Evolutionary conservation across 2,888 invertebrate genomes (phyloP).

Genomic region (Trissolcus japonicus): DNA sequence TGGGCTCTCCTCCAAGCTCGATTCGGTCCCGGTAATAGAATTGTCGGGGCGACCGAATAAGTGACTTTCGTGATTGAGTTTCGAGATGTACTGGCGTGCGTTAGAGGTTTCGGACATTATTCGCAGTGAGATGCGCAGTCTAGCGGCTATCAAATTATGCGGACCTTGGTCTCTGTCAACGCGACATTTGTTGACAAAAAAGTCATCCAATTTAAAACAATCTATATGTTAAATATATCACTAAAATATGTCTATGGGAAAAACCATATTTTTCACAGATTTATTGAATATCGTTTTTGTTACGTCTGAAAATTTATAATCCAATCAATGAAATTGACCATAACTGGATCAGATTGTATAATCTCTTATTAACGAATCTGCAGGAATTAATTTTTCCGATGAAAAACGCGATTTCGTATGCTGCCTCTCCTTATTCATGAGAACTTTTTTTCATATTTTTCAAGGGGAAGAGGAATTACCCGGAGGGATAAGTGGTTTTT

Average conservation of each 20-base stretch:
- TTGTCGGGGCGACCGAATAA: slow-evolving; percentile 54
- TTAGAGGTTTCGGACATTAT: slow-evolving; percentile 43
- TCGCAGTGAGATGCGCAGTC: slow-evolving; percentile 40
- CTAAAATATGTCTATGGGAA: no score
- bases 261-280: no score
- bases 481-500: slow-evolving; percentile 25
- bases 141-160: slow-evolving; percentile 48
- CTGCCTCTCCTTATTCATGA: slow-evolving; percentile 41
- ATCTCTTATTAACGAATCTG: slow-evolving; percentile 20
- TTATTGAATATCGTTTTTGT: no score
- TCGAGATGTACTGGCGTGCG: slow-evolving; percentile 50
- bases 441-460: slow-evolving; percentile 20
- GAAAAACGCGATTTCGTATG: slow-evolving; percentile 11
- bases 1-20: slow-evolving; percentile 46
- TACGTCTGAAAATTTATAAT: no score
- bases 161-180: slow-evolving; percentile 5
- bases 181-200: no score
- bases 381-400: slow-evolving; percentile 17
- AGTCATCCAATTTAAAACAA: no score
- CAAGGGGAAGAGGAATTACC: slow-evolving; percentile 25
- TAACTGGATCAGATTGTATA: no score
- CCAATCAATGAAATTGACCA: no score
- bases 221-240: no score
- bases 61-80: slow-evolving; percentile 58
- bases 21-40: slow-evolving; percentile 52